Evolutionary conservation across 1,140 invertebrate genomes (phyloP), one percentile per base, ranked within the genome.

Genomic region (Ganaspis sp.): DNA sequence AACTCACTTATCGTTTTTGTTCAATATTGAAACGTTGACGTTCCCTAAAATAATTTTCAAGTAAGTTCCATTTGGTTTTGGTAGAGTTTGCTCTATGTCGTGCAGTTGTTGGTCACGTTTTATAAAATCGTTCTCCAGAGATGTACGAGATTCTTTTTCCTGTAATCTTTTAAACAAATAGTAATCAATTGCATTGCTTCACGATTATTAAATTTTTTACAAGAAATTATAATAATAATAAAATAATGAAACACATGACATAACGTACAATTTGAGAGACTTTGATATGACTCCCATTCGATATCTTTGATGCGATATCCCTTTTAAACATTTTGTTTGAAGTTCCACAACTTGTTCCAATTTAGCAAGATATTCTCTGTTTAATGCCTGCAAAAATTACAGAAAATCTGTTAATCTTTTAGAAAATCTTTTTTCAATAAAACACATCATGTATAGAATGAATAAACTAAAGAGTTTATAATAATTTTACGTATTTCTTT

Each of bases 21-120:
- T 98, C 45, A 99, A 92, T 88, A 99, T 97, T 23, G 97, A 99
- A n/a, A 99, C 97, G 92, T 99, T 99, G 21, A 99, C 97, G 91
- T 96, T 96, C 71, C 98, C 98, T 74, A 99, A 92, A 87, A 99
- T 99, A 86, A 99, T 98, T 89, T 95, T 95, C 78, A 99, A 93
- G 89, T 99, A 99, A 45, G 95, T 90, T 81, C 98, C 96, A 91
- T 96, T 98, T 86, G 94, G 93, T 89, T 96, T 96, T 21, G 96
- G 97, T 83, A 98, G 92, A 49, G 94, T 95, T 87, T 97, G 95
- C 88, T 97, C 96, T 76, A 98, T 96, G 89, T 97, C 96, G 83
- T 95, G 93, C 9, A 98, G 88, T 86, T 97, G 95, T 45, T 95
- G 94, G 85, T 95, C 94, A 79, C 96, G 93, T 83, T 95, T 94